Base-by-base conservation (phyloP, 35 echinoderm and acorn worm genomes). In the Apostichopus parvimensis region DNA sequence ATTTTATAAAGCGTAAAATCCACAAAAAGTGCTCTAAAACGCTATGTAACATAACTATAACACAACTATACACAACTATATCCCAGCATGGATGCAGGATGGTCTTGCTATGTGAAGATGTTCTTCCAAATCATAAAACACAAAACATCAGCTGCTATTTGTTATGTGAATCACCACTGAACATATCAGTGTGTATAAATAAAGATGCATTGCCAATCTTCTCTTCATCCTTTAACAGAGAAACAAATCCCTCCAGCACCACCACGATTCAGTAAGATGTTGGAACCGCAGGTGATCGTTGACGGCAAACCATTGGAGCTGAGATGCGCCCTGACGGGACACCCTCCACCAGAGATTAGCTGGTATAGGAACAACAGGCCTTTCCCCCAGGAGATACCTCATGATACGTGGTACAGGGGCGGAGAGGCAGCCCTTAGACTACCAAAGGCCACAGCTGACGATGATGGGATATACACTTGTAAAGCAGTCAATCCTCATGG, bases 391-490 rank as follows among this genome's bases (percentile, higher is more conserved):
- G 76, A 91, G 72, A 91, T 77, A 22, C 89, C 54, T 4, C 89
- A 91, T 59, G 89, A 91, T 54, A 91, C 73, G 15, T 91, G 89
- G 89, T 91, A 78, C 89, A 77, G 89, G 59, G 89, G 89, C n/a
- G 73, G 89, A 34, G 89, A 91, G 55, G 89, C 89, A 25, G 89
- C 72, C 45, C 73, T 91, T 8, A 15, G 89, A 6, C 52, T 91
- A 56, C 89, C 89, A 1, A 78, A 94, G 73, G 89, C 93, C 15
- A 84, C 80, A 25, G 65, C 80, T 55, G 93, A 94, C 60, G 93
- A 94, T 66, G 77, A 90, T 72, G 93, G 93, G 26, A 90, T 82
- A 54, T 94, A 94, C 87, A 94, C 93, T 23, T 94, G 93, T 21
- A 90, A 91, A 77, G 93, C 93, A 6, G 79, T 81, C 65, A 94